Conservation (phyloP, 2,797 vertebrate genomes). For the Tiaroga cobitis region DNA sequence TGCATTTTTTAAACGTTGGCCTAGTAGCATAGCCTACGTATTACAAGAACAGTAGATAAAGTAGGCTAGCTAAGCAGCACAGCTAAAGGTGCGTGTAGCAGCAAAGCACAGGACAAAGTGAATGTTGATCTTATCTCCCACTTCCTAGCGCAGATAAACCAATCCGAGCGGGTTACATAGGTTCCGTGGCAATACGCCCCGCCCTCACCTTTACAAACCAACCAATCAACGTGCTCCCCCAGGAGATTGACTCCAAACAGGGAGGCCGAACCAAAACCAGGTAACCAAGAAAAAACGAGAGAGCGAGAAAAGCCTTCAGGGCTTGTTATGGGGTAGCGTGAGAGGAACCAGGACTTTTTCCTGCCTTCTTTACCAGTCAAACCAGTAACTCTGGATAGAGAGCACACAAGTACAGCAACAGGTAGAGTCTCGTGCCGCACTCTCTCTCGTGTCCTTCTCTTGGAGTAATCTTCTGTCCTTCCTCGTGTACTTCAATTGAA, state of each 20-base stretch:
- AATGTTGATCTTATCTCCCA: slow-evolving; percentile 60
- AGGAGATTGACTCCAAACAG: slow-evolving; percentile 74
- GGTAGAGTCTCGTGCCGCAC: slow-evolving; percentile 85
- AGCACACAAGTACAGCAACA: slow-evolving; percentile 81
- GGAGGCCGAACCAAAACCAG: slow-evolving; percentile 83
- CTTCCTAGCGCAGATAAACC: slow-evolving; percentile 70
- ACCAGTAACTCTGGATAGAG: slow-evolving; percentile 86
- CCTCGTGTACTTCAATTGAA: slow-evolving; percentile 79
- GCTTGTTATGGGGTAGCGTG: slow-evolving; percentile 89
- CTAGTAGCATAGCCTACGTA: no score
- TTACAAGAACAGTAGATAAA: background rate
- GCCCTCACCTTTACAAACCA: slow-evolving; percentile 86
- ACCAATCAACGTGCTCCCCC: slow-evolving; percentile 77
- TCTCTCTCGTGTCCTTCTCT: slow-evolving; percentile 75
- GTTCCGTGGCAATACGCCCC: slow-evolving; percentile 69
- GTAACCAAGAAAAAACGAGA: slow-evolving; percentile 78
- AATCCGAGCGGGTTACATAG: slow-evolving; percentile 73
- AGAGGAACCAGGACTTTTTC: slow-evolving; percentile 81
- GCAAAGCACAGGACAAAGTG: slow-evolving; percentile 32
- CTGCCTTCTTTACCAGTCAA: slow-evolving; percentile 85
- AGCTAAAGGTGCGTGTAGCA: slow-evolving; percentile 47
- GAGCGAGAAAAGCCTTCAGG: slow-evolving; percentile 64
- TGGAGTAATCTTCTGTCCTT: slow-evolving; percentile 75
- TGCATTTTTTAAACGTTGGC: background rate
- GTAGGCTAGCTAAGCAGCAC: background rate